phyloP scores from a whole-genome alignment of 2,113 vertebrate species.

The Pterocles burchelli region DNA sequence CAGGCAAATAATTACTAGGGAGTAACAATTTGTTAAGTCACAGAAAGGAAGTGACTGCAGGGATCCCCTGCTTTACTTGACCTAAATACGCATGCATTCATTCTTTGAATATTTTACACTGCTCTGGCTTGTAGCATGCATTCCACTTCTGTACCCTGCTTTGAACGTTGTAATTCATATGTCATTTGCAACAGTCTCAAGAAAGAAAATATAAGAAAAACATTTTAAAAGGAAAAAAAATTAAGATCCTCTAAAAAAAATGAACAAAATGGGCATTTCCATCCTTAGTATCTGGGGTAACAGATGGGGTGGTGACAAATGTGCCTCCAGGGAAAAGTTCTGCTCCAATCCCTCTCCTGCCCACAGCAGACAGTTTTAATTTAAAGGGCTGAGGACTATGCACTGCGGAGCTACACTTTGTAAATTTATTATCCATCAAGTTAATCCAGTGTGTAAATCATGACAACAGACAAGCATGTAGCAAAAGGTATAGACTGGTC shows the following conservation, averaged over 20 bases:
- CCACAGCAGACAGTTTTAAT: background rate
- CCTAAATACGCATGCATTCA: background rate
- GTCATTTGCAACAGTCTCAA: background rate
- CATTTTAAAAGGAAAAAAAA: background rate
- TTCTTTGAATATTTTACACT: constrained; percentile 49
- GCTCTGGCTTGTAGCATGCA: background rate
- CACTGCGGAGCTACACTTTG: background rate
- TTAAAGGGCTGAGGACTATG: background rate
- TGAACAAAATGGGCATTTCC: background rate
- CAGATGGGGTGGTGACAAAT: background rate
- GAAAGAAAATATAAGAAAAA: background rate
- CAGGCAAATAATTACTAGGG: background rate
- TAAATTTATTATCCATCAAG: background rate
- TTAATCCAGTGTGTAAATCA: background rate
- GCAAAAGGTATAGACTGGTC: background rate
- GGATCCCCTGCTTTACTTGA: background rate
- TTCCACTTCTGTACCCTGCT: background rate
- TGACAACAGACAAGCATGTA: background rate
- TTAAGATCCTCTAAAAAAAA: background rate
- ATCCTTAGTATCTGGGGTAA: background rate
- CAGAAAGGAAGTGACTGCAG: background rate
- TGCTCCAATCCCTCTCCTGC: background rate
- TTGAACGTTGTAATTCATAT: background rate
- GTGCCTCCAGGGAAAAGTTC: background rate
- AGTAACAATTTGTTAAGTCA: background rate